phyloP scores from a whole-genome alignment of 1,140 invertebrate genomes.

The Drosophila subobscura region DNA sequence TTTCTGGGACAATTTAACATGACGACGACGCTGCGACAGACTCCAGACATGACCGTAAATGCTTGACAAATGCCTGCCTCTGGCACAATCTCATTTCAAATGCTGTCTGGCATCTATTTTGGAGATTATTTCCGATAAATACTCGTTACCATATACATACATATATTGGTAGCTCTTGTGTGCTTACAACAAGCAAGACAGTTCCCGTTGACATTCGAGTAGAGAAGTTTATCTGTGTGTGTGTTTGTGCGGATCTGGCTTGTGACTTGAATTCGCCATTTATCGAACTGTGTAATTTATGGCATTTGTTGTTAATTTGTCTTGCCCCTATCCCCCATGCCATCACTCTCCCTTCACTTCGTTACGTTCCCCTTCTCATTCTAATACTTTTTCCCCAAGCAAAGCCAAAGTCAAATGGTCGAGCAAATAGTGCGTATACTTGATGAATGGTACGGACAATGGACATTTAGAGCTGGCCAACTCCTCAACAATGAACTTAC shows the following conservation, averaged over 20 bases:
- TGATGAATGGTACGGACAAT: slow-evolving; percentile 65
- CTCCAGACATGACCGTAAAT: slow-evolving; percentile 17
- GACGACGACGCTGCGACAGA: slow-evolving; percentile 12
- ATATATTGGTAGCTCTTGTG: slow-evolving; percentile 24
- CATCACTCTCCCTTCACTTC: too few species aligned
- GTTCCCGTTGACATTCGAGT: slow-evolving; percentile 55
- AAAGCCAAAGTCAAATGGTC: slow-evolving; percentile 45
- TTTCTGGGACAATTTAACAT: slow-evolving; percentile 47
- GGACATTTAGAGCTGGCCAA: slow-evolving; percentile 43
- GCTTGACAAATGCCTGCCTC: slow-evolving; percentile 58
- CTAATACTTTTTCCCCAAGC: slow-evolving; percentile 36
- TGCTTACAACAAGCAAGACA: slow-evolving; percentile 45
- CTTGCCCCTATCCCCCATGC: slow-evolving; percentile 34
- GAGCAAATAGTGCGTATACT: slow-evolving; percentile 67
- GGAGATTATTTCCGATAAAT: slow-evolving; percentile 41
- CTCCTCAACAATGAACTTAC: slow-evolving; percentile 20
- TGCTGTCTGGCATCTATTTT: slow-evolving; percentile 54
- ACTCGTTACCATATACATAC: slow-evolving; percentile 27
- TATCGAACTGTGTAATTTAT: slow-evolving; percentile 72
- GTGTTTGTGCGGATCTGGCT: too few species aligned
- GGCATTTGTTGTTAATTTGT: slow-evolving; percentile 79
- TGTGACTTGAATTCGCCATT: slow-evolving; percentile 29
- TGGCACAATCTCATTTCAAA: slow-evolving; percentile 51
- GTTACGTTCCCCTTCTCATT: background rate
- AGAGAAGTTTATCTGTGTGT: background rate